These are phyloP conservation scores for Tolypeutes matacus DNA, from an alignment of 2,797 vertebrate species.

Conservation along the genomic window DNA sequence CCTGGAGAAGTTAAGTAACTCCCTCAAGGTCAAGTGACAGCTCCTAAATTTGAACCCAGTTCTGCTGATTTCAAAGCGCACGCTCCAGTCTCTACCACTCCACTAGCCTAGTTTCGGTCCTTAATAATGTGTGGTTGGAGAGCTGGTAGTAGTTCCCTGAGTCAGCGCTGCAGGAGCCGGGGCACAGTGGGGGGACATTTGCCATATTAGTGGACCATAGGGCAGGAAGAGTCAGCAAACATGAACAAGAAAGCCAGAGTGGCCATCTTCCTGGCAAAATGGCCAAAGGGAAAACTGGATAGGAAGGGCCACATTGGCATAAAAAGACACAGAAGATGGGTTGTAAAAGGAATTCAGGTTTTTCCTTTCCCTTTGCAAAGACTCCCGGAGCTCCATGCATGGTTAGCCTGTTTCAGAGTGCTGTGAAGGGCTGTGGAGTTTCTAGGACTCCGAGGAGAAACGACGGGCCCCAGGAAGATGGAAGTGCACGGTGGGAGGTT, in stretches of 20 bases:
- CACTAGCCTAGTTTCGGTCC: too few species aligned
- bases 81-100: accelerated
- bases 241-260: background rate
- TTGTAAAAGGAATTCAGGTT: background rate
- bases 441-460: background rate
- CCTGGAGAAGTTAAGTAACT: background rate
- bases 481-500: background rate
- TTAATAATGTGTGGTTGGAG: conserved; percentile 26
- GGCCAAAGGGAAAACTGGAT: background rate
- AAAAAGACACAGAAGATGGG: background rate
- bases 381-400: background rate
- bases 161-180: background rate
- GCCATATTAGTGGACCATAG: background rate
- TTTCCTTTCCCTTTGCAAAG: background rate
- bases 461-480: background rate
- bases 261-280: background rate
- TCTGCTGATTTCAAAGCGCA: background rate
- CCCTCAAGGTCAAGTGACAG: background rate
- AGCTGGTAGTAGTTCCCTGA: background rate
- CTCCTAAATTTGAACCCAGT: background rate
- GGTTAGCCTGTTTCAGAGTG: background rate
- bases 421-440: background rate
- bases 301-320: background rate
- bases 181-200: background rate
- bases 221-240: background rate